Conservation (phyloP, 2,888 invertebrate genomes). For the Schizaphis graminum region DNA sequence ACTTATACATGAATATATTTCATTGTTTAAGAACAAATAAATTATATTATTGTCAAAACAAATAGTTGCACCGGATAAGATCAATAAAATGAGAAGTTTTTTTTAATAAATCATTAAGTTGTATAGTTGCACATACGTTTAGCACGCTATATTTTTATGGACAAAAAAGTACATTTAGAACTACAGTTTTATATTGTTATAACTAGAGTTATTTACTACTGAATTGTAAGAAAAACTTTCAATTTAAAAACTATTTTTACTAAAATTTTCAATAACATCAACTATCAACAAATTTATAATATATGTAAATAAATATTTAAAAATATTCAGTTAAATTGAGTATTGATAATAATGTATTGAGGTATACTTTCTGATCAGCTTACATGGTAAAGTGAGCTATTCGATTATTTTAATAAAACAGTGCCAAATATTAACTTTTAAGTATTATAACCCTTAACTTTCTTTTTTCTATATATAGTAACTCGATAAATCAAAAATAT, state of each 20-base stretch:
- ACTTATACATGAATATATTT: not conserved
- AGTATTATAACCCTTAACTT: not conserved
- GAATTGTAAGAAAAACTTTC: not conserved
- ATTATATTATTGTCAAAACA: not conserved
- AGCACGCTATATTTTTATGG: not conserved
- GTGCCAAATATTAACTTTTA: not conserved
- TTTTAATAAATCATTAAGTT: not conserved
- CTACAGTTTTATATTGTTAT: not conserved
- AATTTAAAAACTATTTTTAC: not conserved
- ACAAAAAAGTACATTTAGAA: not conserved
- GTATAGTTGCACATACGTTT: not conserved
- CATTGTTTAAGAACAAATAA: not conserved
- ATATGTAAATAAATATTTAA: not conserved
- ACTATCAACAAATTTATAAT: not conserved
- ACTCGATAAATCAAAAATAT: not conserved
- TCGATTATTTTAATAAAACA: not conserved
- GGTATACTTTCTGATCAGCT: not conserved
- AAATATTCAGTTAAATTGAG: not conserved
- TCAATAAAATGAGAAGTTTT: not conserved
- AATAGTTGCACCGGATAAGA: not conserved
- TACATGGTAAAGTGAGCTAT: not conserved
- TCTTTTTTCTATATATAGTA: not conserved
- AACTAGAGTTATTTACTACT: not conserved
- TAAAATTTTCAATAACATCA: not conserved
- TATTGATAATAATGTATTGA: not conserved